These are phyloP conservation scores for Danaus plexippus DNA, from an alignment of 1,140 invertebrate genomes.

Conservation along the genomic window DNA sequence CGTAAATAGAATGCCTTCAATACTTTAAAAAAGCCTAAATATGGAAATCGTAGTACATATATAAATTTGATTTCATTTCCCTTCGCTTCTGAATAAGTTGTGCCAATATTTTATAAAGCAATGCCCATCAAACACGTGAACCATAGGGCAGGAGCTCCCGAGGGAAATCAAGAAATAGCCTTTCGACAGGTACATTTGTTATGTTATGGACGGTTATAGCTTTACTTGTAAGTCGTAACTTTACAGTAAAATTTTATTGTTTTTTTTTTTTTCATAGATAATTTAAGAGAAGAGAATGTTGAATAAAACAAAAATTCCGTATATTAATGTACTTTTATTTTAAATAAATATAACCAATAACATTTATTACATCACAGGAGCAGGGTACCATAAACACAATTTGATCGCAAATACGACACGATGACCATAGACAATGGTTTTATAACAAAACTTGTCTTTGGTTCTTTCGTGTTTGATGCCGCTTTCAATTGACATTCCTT, in stretches of 20 bases:
- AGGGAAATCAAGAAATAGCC: constrained; percentile 26
- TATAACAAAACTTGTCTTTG: constrained; percentile 27
- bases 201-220: too few species aligned
- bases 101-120: too few species aligned
- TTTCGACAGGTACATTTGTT: too few species aligned
- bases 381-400: constrained; percentile 67
- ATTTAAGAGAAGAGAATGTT: not conserved
- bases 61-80: too few species aligned
- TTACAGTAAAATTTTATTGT: not conserved
- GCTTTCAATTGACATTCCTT: constrained; percentile 53
- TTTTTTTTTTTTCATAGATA: not conserved
- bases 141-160: constrained; percentile 12
- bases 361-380: constrained; percentile 72
- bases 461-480: constrained; percentile 21
- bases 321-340: constrained; percentile 70
- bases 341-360: constrained; percentile 72
- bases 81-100: too few species aligned
- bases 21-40: too few species aligned
- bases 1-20: too few species aligned
- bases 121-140: not conserved
- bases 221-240: too few species aligned
- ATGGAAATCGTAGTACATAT: too few species aligned
- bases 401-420: constrained; percentile 39
- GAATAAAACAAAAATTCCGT: constrained; percentile 36
- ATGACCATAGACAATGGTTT: constrained; percentile 22